phyloP scores from a whole-genome alignment of 2,888 invertebrate genomes.

The Agrotis segetum region DNA sequence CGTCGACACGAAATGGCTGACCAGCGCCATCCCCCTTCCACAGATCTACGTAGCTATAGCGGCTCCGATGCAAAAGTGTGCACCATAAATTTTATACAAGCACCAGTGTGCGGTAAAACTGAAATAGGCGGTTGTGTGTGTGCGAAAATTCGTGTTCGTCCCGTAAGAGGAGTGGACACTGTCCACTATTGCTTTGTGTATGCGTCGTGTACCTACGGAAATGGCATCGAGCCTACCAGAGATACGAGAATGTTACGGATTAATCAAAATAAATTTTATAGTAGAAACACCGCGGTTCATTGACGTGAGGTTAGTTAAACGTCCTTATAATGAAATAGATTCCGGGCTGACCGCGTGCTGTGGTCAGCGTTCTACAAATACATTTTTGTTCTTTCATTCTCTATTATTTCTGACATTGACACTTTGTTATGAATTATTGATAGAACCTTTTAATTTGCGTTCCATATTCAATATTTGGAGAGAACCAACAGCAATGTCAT shows the following conservation, averaged over 20 bases:
- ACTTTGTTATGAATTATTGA: slow-evolving; percentile 43
- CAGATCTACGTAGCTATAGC: slow-evolving; percentile 85
- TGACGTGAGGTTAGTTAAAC: slow-evolving; percentile 78
- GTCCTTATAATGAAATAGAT: slow-evolving; percentile 77
- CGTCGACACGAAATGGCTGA: slow-evolving; percentile 90
- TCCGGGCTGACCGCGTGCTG: slow-evolving; percentile 64
- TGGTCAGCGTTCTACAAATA: slow-evolving; percentile 28
- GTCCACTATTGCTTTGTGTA: slow-evolving; percentile 86
- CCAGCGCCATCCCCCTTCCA: slow-evolving; percentile 83
- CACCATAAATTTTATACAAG: slow-evolving; percentile 90
- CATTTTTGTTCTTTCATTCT: slow-evolving; percentile 18
- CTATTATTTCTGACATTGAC: slow-evolving; percentile 38
- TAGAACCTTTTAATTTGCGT: slow-evolving; percentile 17
- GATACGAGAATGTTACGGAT: slow-evolving; percentile 73
- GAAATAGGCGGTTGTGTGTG: slow-evolving; percentile 81
- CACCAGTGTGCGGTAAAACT: slow-evolving; percentile 89
- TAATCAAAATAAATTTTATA: slow-evolving; percentile 86
- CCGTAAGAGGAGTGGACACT: slow-evolving; percentile 86
- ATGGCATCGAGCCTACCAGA: slow-evolving; percentile 78
- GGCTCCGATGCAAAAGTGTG: slow-evolving; percentile 87
- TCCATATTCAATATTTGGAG: slow-evolving; percentile 33
- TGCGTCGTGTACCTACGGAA: slow-evolving; percentile 78
- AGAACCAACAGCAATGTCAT: neutral
- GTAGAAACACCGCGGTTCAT: slow-evolving; percentile 69
- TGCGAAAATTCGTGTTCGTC: slow-evolving; percentile 87